Evolutionary conservation across 2,888 invertebrate species (phyloP).

Genomic region (Lochmaea capreae): DNA sequence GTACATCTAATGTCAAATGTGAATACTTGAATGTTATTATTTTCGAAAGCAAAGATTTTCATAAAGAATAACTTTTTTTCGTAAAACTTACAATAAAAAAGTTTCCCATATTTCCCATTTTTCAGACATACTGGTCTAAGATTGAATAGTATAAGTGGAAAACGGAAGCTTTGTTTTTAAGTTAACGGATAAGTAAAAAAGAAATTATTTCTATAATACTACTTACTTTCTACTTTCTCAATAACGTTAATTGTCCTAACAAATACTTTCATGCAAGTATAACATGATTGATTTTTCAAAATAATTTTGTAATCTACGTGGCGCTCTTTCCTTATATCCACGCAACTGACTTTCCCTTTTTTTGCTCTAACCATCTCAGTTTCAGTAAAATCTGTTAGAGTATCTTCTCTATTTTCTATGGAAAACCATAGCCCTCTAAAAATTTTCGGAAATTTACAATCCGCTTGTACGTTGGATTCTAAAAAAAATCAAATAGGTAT

Average conservation of each 20-base stretch:
- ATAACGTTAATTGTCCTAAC: slow-evolving; percentile 89
- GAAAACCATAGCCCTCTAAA: slow-evolving; percentile 92
- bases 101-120: too few relatives aligned
- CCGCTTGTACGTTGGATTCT: background rate
- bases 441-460: slow-evolving; percentile 81
- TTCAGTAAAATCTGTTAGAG: slow-evolving; percentile 84
- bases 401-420: slow-evolving; percentile 86
- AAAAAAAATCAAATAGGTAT: background rate
- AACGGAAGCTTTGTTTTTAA: too few relatives aligned
- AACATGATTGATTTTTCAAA: slow-evolving; percentile 78
- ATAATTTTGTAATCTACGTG: slow-evolving; percentile 89
- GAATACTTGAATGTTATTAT: too few relatives aligned
- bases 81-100: too few relatives aligned
- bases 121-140: too few relatives aligned
- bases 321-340: slow-evolving; percentile 77
- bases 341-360: slow-evolving; percentile 74
- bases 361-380: slow-evolving; percentile 75
- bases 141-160: too few relatives aligned
- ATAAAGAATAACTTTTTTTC: too few relatives aligned
- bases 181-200: too few relatives aligned
- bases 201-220: background rate
- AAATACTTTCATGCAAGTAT: slow-evolving; percentile 85
- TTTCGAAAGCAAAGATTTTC: too few relatives aligned
- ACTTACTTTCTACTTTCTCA: slow-evolving; percentile 87
- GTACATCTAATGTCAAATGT: too few relatives aligned